Evolutionary conservation across 2,797 vertebrate genomes (phyloP), one percentile per base, ranked within the genome.

Genomic region (Okamejei kenojei): DNA sequence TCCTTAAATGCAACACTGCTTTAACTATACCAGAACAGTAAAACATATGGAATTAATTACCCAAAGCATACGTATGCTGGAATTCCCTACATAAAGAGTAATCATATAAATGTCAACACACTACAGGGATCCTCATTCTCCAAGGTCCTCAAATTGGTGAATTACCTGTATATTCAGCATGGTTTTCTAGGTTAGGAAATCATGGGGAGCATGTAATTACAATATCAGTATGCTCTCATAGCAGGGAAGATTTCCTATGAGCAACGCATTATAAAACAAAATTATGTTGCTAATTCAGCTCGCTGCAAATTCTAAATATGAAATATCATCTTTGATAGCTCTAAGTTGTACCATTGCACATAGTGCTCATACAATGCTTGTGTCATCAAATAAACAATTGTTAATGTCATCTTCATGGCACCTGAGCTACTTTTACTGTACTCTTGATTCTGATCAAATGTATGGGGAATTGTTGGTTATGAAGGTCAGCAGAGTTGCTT

Each of bases 361-460:
- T 88, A 15, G 84, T 65, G n/a, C 19, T 15, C n/a, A 6, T 65
- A n/a, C 68, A 15, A 68, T 74, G 38, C 35, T 80, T 91, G 32
- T 54, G 23, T 38, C 90, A 29, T 73, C 23, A 54, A 15, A 21
- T 6, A 73, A 73, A 29, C 68, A 74, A 7, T 74, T 91, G 35
- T 74, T 91, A 2, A 13, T 91, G 68, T 45, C 73, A 54, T 74
- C 32, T 74, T 45, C 90, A 23, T 91, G 21, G 68, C 38, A 8
- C 26, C 26, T 9, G 38, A 91, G 35, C 74, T 54, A 91, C 32
- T 91, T 91, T 29, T 73, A 45, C 68, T 91, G 90, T 29, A 8
- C 65, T 73, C 88, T 54, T 74, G 71, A 73, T 91, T 68, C 32
- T 74, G 68, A 54, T 74, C 45, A 91, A 91, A 74, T 29, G 90